Percentiles rank a stretch among this genome's conserved stretches.
Conservation (phyloP, 2,888 invertebrate genomes). For the Chrysolina oricalcia region DNA sequence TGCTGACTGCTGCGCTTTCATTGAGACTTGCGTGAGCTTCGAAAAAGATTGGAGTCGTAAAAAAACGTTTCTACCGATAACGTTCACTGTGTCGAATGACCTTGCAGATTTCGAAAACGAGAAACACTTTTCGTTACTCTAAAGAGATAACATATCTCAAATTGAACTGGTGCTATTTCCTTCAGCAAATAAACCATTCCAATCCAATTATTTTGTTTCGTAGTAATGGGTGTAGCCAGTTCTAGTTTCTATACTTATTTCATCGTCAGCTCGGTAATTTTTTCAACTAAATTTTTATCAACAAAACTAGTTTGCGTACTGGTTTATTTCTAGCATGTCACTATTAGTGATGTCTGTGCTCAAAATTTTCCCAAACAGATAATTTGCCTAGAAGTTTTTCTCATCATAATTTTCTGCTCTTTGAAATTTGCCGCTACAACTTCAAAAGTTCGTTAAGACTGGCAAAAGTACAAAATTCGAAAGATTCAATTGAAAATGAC, state of each 20-base stretch:
- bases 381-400: too few species aligned
- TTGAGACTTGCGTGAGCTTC: neutral
- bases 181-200: neutral
- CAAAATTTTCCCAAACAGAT: too few species aligned
- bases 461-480: too few species aligned
- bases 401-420: too few species aligned
- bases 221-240: neutral
- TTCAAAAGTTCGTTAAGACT: too few species aligned
- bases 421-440: too few species aligned
- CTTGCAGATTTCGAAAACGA: neutral
- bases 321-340: too few species aligned
- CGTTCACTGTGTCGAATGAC: neutral
- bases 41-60: neutral
- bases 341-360: too few species aligned
- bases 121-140: neutral
- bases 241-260: neutral
- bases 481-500: too few species aligned
- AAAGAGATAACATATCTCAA: neutral
- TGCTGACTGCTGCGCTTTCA: neutral
- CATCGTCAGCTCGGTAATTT: neutral
- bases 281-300: too few species aligned
- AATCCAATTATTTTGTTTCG: neutral
- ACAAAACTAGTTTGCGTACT: too few species aligned
- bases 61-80: neutral
- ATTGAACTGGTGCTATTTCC: neutral